Evolutionary conservation across 2,888 invertebrate species (phyloP), one percentile per base, ranked within the genome.

Genomic region (Synergus laeviventris): DNA sequence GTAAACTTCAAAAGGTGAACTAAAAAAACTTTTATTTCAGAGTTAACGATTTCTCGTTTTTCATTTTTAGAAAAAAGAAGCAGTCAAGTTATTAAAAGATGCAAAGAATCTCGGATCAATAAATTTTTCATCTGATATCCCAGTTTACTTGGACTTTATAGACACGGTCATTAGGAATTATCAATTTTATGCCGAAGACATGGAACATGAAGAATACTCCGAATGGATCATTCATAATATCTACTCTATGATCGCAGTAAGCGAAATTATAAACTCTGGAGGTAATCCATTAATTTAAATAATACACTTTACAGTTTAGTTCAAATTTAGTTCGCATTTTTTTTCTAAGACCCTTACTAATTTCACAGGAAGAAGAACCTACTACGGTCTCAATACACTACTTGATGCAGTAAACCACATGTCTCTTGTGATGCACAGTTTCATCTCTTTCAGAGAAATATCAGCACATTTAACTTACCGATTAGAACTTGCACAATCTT

Each of bases 391-490:
- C 8, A 70, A 70, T 31, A 54, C 24, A 31, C 21, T 81, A 0
- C 75, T 84, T 18, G 81, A 85, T n/a, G 74, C 74, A 4, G 81
- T 84, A 24, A 77, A 78, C 21, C 84, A 85, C 78, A 70, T 89
- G 16, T 78, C 85, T 0, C 74, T 84, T 1, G 82, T 87, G 14
- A 83, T 90, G 82, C 89, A 88, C 56, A 84, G 85, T 77, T 74
- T 91, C 4, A 60, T 88, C n/a, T 86, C 88, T 0, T 87, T 84
- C 74, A 86, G 87, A 7, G 90, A 89, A 66, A 86, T 89, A 18
- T 75, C 84, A 0, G 83, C 84, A 0, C 88, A 90, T 78, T 78
- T 91, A 24, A 77, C 82, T 1, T 77, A 80, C 24, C 84, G 87
- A 12, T 64, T 90, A 1, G 82, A 81, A 39, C 74, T 82, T 0